These are phyloP conservation scores for Galbula dea DNA, from an alignment of 2,113 vertebrate genomes.

Conservation along the genomic window DNA sequence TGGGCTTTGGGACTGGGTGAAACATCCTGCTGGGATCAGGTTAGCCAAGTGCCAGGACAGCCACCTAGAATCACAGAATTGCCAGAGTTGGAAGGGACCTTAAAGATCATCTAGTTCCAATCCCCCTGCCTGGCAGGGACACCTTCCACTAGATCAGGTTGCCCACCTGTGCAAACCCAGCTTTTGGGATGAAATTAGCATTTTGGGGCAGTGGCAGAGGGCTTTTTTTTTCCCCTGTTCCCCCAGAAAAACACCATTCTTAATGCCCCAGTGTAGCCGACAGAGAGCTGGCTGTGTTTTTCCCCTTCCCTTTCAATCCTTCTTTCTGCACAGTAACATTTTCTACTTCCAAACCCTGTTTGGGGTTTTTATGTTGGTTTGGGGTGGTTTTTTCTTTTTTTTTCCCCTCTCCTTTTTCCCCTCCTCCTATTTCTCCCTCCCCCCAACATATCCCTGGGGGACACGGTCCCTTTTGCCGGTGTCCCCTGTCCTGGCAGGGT, in stretches of 20 bases:
- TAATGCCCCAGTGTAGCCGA: background rate
- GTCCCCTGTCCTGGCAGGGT: background rate
- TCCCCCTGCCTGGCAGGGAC: too few species aligned
- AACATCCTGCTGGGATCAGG: background rate
- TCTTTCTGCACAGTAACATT: slow-evolving; percentile 10
- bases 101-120: too few species aligned
- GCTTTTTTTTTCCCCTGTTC: background rate
- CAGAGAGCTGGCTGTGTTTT: slow-evolving; percentile 10
- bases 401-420: background rate
- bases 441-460: background rate
- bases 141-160: too few species aligned
- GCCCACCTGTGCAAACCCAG: background rate
- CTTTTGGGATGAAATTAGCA: background rate
- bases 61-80: too few species aligned
- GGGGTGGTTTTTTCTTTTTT: too few species aligned
- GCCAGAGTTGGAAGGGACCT: too few species aligned
- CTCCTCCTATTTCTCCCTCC: background rate
- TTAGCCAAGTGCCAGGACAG: background rate
- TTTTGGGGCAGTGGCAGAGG: background rate
- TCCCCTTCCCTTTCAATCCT: background rate
- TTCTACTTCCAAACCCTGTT: background rate
- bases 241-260: background rate
- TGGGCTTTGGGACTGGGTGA: background rate
- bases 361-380: too few species aligned
- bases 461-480: background rate